Evolutionary conservation across 1,140 invertebrate genomes (phyloP), one percentile per base, ranked within the genome.

Genomic region (Megathymus violae): DNA sequence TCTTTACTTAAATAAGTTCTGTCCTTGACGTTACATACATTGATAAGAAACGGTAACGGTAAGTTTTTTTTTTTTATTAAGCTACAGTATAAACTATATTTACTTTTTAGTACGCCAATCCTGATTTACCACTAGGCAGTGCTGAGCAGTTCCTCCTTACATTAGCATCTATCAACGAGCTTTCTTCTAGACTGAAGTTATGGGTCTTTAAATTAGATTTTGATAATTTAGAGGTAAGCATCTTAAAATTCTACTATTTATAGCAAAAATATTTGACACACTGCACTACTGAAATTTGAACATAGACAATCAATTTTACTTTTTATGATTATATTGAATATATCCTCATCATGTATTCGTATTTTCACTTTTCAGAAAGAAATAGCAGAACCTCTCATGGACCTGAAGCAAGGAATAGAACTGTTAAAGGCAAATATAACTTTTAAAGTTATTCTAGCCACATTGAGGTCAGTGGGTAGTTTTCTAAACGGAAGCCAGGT

Each of bases 171-270:
- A 99, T 99, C 64, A 98, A 96, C 31, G 98, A 99, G 91, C 93
- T 99, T 38, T 95, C 97, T 16, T 98, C 99, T 17, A 93, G 99
- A 70, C 93, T 99, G 2, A 97, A 98, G 85, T 93, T 99, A 54
- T 99, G 99, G 99, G 95, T 98, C 51, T 99, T 99, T 91, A 99
- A 99, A 87, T 92, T 99, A 27, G 99, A 99, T 92, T 99, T 99
- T 91, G 98, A 99, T 88, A 97, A 96, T 83, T 95, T 97, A 66
- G 98, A 99, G 92, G 96, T 97, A 90, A 89, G 64, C 43, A n/a
- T n/a, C n/a, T n/a, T n/a, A n/a, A n/a, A n/a, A n/a, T n/a, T n/a
- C n/a, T n/a, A n/a, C n/a, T n/a, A n/a, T n/a, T n/a, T n/a, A n/a
- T n/a, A n/a, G n/a, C n/a, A n/a, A n/a, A n/a, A n/a, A n/a, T n/a